Base-by-base conservation (phyloP, 2,888 invertebrate genomes). In the Itoplectis maculator region DNA sequence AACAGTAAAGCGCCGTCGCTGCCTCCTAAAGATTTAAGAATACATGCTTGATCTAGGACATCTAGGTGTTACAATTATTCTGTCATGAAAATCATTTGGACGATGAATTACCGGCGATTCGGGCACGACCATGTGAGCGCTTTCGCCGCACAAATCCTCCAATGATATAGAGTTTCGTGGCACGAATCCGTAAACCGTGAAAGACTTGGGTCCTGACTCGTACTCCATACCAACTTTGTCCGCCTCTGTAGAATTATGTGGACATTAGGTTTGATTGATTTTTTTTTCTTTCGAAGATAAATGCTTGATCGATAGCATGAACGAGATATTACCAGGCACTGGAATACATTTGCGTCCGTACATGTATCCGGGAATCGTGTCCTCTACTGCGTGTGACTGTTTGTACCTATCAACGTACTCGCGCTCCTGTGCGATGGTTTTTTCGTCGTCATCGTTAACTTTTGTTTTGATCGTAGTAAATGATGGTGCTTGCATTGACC, bases 1-100 rank as follows among this genome's bases (percentile, higher is more conserved):
- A 70, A 47, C 84, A 85, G 35, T 87, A 90, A 84, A 90, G 89
- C n/a, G 82, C 81, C 8, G 54, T 81, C n/a, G 47, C 76, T n/a
- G 65, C 79, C 0, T 0, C 20, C 89, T 89, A 37, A 13, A 79
- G 59, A 65, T 42, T 29, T 29, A 56, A 29, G 23, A 35, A 56
- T 29, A 3, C 29, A 56, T 6, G 2, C 29, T 59, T 15, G 0
- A 8, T 11, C 20, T 23, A n/a, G n/a, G n/a, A n/a, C n/a, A n/a
- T n/a, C n/a, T n/a, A n/a, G n/a, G 54, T 11, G 20, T 23, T 11
- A 54, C 2, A 54, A 2, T 54, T 23, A 8, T 4, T 0, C 13
- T 3, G 35, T 15, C 7, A 35, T 29, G 29, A 54, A 47, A 1
- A 5, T 15, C 18, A 40, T 47, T 35, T 68, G 20, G 40, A 1